Percentiles rank a stretch among this genome's conserved stretches.
Conservation (phyloP, 2,113 vertebrate genomes). For the Elaphurus davidianus region DNA sequence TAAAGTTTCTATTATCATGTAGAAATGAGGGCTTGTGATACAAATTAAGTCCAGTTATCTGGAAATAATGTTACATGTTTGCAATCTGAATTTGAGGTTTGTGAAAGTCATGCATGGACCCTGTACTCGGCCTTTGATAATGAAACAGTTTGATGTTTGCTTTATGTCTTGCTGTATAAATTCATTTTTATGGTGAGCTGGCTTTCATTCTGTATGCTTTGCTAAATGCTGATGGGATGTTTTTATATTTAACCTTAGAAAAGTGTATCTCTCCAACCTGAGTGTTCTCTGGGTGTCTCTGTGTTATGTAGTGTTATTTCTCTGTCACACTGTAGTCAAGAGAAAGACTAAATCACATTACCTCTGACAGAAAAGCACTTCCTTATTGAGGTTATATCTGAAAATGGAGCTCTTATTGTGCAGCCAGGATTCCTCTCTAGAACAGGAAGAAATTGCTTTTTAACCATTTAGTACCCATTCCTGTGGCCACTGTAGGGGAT, state of each 20-base stretch:
- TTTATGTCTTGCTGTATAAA: background rate
- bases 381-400: constrained; percentile 23
- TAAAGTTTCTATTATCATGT: background rate
- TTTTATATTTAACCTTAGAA: constrained; percentile 36
- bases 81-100: background rate
- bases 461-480: background rate
- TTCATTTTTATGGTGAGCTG: background rate
- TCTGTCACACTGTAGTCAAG: background rate
- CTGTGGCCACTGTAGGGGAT: background rate
- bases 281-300: background rate
- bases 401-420: background rate
- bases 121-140: background rate
- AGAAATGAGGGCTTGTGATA: background rate
- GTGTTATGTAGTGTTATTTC: constrained; percentile 10
- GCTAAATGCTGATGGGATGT: background rate
- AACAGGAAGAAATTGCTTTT: background rate
- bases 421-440: background rate
- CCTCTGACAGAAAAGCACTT: constrained; percentile 37
- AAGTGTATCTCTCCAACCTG: background rate
- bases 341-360: constrained; percentile 34
- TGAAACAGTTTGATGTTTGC: background rate
- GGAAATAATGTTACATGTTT: background rate
- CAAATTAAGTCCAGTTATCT: background rate
- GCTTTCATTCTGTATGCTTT: background rate
- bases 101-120: background rate